Evolutionary conservation across 2,888 invertebrate genomes (phyloP).

Genomic region (Teleogryllus oceanicus): DNA sequence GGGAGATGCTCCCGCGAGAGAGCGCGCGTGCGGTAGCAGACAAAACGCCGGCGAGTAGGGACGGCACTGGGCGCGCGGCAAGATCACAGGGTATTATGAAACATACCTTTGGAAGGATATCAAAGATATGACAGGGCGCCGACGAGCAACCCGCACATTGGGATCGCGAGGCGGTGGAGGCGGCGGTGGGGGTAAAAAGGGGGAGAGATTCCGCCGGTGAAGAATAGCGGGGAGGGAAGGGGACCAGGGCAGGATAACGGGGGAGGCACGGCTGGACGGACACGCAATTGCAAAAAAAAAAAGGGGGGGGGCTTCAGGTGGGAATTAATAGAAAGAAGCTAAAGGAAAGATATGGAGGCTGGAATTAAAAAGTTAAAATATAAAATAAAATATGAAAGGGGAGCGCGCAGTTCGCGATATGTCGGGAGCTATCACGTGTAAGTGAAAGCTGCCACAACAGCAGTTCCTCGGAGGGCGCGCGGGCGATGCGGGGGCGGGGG

Average conservation of each 20-base stretch:
- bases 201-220: neutral
- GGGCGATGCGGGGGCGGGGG: constrained; percentile 35
- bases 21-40: no score
- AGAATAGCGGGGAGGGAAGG: neutral
- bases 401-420: neutral
- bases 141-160: neutral
- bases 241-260: neutral
- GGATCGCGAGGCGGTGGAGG: no score
- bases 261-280: neutral
- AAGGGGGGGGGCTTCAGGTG: neutral
- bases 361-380: neutral
- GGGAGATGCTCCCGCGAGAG: neutral
- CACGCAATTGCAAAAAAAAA: neutral
- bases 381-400: neutral
- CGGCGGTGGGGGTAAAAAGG: neutral
- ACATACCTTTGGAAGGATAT: neutral
- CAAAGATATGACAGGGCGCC: constrained; percentile 6
- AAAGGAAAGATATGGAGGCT: constrained; percentile 18
- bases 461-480: constrained; percentile 25
- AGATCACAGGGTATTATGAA: constrained; percentile 2
- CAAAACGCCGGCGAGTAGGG: no score
- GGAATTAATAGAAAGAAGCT: neutral
- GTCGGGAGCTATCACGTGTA: constrained; percentile 1
- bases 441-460: constrained; percentile 9
- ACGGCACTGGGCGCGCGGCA: neutral